Evolutionary conservation across 2,113 vertebrate genomes (phyloP).

Genomic region (Nibea albiflora): DNA sequence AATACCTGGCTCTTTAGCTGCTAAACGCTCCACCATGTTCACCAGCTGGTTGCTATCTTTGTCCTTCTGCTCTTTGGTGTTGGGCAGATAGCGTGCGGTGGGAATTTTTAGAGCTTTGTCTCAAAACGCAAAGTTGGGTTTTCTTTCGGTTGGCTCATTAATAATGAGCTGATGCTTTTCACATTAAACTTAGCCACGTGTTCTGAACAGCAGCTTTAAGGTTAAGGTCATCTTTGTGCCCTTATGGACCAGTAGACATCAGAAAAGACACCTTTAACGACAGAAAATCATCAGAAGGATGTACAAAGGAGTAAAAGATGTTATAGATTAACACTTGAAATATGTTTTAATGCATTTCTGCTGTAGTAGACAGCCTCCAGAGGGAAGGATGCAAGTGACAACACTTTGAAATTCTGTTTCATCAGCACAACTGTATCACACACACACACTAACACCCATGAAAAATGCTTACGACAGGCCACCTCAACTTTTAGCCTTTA

Average conservation of each 20-base stretch:
- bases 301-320: neutral
- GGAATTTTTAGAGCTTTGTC: no score
- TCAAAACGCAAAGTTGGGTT: neutral
- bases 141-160: neutral
- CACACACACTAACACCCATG: neutral
- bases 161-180: neutral
- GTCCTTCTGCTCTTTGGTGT: no score
- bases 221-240: neutral
- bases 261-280: no score
- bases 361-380: neutral
- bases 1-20: no score
- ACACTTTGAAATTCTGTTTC: constrained; percentile 10
- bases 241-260: neutral
- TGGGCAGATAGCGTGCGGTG: no score
- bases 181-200: neutral
- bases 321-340: neutral
- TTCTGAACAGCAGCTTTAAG: neutral
- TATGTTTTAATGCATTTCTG: no score
- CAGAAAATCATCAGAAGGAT: neutral
- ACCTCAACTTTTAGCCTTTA: constrained; percentile 16
- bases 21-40: no score
- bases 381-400: neutral
- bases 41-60: no score
- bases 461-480: constrained; percentile 31
- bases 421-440: constrained; percentile 30